phyloP scores from a whole-genome alignment of 2,888 invertebrate species.

The Syrphus vitripennis region DNA sequence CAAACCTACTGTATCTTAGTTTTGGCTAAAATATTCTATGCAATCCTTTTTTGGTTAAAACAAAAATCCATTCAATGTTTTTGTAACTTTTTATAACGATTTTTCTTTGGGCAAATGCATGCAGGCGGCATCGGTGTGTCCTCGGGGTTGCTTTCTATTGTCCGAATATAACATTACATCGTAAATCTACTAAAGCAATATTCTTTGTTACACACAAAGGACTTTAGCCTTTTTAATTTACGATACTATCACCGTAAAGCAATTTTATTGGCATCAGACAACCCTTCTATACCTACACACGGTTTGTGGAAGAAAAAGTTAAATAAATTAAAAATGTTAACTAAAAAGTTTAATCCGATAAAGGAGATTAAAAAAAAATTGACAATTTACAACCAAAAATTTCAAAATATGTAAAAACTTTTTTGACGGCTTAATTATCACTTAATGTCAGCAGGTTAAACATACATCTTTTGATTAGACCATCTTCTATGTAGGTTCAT shows the following conservation, averaged over 20 bases:
- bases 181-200: constrained; percentile 66
- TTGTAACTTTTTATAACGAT: background rate
- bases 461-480: too few species aligned
- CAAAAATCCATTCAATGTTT: background rate
- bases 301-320: background rate
- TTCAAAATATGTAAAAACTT: too few species aligned
- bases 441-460: too few species aligned
- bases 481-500: too few species aligned
- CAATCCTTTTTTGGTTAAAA: constrained; percentile 1
- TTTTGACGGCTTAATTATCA: too few species aligned
- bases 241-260: constrained; percentile 59
- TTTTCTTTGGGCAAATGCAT: background rate
- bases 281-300: constrained; percentile 24
- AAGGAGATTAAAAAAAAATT: background rate
- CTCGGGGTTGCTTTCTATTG: constrained; percentile 42
- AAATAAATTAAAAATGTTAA: background rate
- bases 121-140: background rate
- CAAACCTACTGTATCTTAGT: too few species aligned
- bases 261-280: constrained; percentile 56
- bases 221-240: constrained; percentile 57
- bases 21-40: background rate
- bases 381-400: too few species aligned
- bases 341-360: background rate
- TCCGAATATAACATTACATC: constrained; percentile 63
- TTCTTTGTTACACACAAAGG: constrained; percentile 57